These are phyloP conservation scores for Ispidina lecontei DNA, from an alignment of 2,797 vertebrate species.

Conservation along the genomic window DNA sequence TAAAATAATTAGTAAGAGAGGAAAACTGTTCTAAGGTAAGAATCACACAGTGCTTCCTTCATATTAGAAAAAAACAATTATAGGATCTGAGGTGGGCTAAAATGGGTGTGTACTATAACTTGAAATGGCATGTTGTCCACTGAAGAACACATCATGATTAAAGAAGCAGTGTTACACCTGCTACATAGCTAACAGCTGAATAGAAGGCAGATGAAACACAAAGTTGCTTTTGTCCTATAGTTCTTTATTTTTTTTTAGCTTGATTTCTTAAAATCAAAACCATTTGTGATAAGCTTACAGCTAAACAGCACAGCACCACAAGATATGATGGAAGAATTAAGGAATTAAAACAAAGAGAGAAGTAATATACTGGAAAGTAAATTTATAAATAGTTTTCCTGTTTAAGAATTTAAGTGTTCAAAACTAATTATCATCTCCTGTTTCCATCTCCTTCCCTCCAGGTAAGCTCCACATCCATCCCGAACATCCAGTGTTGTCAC, in stretches of 20 bases:
- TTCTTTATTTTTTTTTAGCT: neutral
- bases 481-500: neutral
- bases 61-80: neutral
- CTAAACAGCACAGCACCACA: neutral
- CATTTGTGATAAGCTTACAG: neutral
- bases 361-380: neutral
- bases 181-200: neutral
- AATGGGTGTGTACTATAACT: neutral
- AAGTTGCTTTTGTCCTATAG: rapidly evolving
- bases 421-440: neutral
- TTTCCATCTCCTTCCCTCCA: slow-evolving; percentile 8
- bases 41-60: neutral
- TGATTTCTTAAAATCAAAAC: neutral
- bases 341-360: neutral
- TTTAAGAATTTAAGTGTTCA: neutral
- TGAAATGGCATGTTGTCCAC: neutral
- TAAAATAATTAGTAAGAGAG: neutral
- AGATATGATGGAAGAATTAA: neutral
- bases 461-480: neutral
- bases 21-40: neutral
- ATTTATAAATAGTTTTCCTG: neutral
- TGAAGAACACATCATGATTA: neutral
- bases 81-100: neutral
- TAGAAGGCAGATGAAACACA: neutral
- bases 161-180: neutral